These are phyloP conservation scores for Eleutherodactylus coqui DNA, from an alignment of 2,797 vertebrate species.

Conservation along the genomic window DNA sequence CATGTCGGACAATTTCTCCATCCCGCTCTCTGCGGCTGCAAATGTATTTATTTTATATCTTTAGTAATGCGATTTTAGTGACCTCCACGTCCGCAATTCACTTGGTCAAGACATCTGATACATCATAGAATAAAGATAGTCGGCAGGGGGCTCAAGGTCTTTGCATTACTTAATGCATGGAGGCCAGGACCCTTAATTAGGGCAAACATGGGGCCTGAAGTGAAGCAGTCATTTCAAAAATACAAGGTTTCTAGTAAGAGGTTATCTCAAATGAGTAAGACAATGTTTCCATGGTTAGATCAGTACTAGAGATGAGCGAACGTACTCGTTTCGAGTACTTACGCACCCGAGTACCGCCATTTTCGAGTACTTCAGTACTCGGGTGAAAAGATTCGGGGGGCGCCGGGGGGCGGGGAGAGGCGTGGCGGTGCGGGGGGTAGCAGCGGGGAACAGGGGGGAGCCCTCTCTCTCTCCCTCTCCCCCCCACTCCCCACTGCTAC, in stretches of 20 bases:
- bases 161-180: too few relatives aligned
- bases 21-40: background rate
- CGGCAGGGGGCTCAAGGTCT: background rate
- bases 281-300: background rate
- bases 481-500: too few relatives aligned
- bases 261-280: background rate
- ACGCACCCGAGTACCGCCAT: too few relatives aligned
- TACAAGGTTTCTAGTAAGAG: background rate
- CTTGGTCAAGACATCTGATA: background rate
- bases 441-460: too few relatives aligned
- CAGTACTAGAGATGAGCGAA: too few relatives aligned
- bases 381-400: too few relatives aligned
- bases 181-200: too few relatives aligned
- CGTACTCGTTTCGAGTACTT: too few relatives aligned
- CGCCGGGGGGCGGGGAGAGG: too few relatives aligned
- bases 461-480: too few relatives aligned
- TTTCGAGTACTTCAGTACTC: too few relatives aligned
- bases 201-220: background rate
- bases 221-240: background rate
- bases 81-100: background rate
- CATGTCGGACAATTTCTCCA: conserved; percentile 12
- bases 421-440: too few relatives aligned
- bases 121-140: background rate
- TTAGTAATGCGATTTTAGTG: conserved; percentile 3
- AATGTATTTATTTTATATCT: background rate